These are phyloP conservation scores for Neosilurus hyrtlii DNA, from an alignment of 2,797 vertebrate species.

Conservation along the genomic window DNA sequence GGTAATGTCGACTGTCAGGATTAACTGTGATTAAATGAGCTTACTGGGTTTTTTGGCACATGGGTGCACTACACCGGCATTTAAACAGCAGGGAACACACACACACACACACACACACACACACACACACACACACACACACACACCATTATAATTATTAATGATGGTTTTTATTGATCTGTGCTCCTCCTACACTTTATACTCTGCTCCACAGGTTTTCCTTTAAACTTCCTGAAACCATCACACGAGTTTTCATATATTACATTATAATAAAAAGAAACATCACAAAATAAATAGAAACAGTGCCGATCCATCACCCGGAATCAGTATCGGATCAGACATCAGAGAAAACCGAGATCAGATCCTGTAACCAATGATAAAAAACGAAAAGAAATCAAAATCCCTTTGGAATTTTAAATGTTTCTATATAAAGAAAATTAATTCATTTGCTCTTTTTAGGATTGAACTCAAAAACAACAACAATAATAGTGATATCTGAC, in stretches of 20 bases:
- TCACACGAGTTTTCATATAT: not conserved
- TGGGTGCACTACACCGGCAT: conserved; percentile 36
- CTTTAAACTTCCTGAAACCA: not conserved
- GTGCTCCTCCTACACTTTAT: not conserved
- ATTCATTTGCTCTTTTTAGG: not conserved
- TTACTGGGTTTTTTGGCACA: conserved; percentile 45
- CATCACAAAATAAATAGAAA: not conserved
- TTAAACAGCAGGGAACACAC: conserved; percentile 35
- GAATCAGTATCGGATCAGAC: not conserved
- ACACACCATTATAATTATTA: not conserved
- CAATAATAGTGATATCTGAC: not conserved
- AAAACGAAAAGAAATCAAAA: not conserved
- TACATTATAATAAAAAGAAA: not conserved
- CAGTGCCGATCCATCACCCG: not conserved
- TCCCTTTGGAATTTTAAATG: too few species aligned
- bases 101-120: not conserved
- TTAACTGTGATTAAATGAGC: conserved; percentile 57
- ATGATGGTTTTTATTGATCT: not conserved
- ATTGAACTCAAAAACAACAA: not conserved
- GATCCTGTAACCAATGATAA: not conserved
- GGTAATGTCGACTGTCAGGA: conserved; percentile 52
- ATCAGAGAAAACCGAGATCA: not conserved
- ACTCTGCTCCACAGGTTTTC: not conserved
- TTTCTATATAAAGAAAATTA: not conserved
- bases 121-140: conserved; percentile 1